These are phyloP conservation scores for Phortica magna DNA, from an alignment of 2,888 invertebrate species.

Conservation along the genomic window DNA sequence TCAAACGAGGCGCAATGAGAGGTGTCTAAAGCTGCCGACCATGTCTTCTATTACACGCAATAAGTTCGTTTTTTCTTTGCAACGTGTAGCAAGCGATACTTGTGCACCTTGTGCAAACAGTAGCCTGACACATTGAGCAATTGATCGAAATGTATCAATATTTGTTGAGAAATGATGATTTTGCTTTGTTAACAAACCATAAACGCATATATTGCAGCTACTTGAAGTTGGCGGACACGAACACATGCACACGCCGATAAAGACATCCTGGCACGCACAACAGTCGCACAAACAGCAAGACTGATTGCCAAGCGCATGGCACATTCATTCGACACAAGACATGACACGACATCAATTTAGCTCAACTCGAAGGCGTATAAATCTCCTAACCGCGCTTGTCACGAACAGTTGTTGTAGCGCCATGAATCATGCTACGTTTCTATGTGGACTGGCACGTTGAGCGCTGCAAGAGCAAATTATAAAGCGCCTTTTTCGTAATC, in stretches of 20 bases:
- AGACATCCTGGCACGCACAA: not conserved
- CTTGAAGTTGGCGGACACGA: not conserved
- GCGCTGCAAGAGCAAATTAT: too few relatives aligned
- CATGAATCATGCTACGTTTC: not conserved
- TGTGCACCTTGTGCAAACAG: not conserved
- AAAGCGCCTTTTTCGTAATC: too few relatives aligned
- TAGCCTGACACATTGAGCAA: slow-evolving; percentile 8
- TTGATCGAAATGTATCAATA: slow-evolving; percentile 37
- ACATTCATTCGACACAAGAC: slow-evolving; percentile 34
- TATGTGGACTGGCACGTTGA: not conserved
- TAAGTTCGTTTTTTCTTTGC: not conserved
- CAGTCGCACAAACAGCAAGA: not conserved
- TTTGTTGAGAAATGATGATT: slow-evolving; percentile 38
- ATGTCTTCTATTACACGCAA: not conserved
- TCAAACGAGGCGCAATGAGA: too few relatives aligned
- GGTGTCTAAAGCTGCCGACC: not conserved
- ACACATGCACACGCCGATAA: not conserved
- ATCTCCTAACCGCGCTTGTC: too few relatives aligned
- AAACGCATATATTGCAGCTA: not conserved
- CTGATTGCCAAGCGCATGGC: slow-evolving; percentile 10
- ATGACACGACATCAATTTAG: slow-evolving; percentile 38
- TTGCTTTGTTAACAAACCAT: slow-evolving; percentile 22
- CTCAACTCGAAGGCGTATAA: slow-evolving; percentile 17
- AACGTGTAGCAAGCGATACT: not conserved
- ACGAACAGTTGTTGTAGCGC: not conserved